Evolutionary conservation across 2,113 vertebrate species (phyloP).

Genomic region (Phylloscopus whistleri): DNA sequence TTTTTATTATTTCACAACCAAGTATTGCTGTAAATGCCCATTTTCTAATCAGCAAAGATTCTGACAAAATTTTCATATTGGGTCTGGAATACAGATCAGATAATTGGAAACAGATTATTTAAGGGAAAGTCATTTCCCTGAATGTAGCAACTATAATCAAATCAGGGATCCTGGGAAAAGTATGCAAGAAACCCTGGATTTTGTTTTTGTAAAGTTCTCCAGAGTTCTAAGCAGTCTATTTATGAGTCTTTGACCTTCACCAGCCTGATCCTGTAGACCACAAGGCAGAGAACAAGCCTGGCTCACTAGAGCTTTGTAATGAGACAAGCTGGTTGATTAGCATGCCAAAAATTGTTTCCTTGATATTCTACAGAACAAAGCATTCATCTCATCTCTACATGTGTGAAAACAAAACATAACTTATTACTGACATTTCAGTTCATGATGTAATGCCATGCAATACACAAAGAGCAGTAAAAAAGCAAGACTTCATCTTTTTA

Average conservation of each 20-base stretch:
- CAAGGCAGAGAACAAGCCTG: neutral
- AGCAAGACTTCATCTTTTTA: slow-evolving; percentile 9
- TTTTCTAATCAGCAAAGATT: neutral
- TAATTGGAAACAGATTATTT: neutral
- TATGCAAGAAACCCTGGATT: neutral
- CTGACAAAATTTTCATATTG: neutral
- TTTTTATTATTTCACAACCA: neutral
- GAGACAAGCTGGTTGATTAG: neutral
- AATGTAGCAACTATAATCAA: neutral
- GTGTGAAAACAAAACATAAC: slow-evolving; percentile 14
- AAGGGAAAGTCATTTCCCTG: neutral
- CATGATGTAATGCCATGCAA: slow-evolving; percentile 1
- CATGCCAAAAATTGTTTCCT: slow-evolving; percentile 10
- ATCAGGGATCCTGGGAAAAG: neutral
- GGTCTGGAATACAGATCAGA: neutral
- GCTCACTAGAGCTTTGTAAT: neutral
- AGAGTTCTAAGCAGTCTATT: neutral
- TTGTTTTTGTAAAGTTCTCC: neutral
- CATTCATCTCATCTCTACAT: neutral
- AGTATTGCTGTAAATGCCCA: neutral
- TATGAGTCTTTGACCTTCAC: neutral
- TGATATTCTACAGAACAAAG: slow-evolving; percentile 3
- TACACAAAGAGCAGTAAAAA: neutral
- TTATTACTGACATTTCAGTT: slow-evolving; percentile 7
- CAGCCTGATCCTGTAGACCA: neutral